These are phyloP conservation scores for Pogonocherus hispidulus DNA, from an alignment of 2,888 invertebrate species.

Conservation along the genomic window DNA sequence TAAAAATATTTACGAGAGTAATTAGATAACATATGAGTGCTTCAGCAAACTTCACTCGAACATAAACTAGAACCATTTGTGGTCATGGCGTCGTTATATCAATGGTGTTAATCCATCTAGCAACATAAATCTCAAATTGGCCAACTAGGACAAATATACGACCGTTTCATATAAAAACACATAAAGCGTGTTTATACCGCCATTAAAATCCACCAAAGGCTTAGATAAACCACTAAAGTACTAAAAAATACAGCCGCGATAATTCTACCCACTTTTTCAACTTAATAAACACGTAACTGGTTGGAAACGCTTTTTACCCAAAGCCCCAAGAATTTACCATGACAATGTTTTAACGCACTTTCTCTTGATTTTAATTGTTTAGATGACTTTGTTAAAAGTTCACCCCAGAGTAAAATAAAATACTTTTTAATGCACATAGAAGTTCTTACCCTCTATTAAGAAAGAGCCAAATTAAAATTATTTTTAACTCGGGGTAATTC, in stretches of 20 bases:
- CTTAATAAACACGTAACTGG: conserved; percentile 52
- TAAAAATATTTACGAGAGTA: conserved; percentile 21
- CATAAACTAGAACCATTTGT: conserved; percentile 19
- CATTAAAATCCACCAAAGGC: conserved; percentile 55
- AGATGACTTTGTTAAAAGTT: conserved; percentile 37
- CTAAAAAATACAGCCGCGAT: conserved; percentile 55
- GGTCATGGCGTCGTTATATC: conserved; percentile 24
- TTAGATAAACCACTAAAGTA: conserved; percentile 55
- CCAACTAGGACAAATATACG: conserved; percentile 51
- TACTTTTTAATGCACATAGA: conserved; percentile 31
- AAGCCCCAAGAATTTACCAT: conserved; percentile 26
- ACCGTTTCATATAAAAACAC: conserved; percentile 53
- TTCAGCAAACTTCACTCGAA: not conserved
- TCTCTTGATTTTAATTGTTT: conserved; percentile 38
- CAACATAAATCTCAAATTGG: conserved; percentile 49
- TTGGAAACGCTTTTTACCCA: conserved; percentile 42
- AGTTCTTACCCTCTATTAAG: conserved; percentile 14
- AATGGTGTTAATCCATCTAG: conserved; percentile 43
- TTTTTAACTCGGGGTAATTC: not conserved
- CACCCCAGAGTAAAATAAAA: conserved; percentile 30
- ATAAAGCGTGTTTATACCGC: conserved; percentile 56
- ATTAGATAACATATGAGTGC: conserved; percentile 16
- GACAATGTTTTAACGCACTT: conserved; percentile 34
- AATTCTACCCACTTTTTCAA: conserved; percentile 50
- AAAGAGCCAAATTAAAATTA: not conserved